phyloP scores from a whole-genome alignment of 1,140 invertebrate genomes.

The Idris sp. region DNA sequence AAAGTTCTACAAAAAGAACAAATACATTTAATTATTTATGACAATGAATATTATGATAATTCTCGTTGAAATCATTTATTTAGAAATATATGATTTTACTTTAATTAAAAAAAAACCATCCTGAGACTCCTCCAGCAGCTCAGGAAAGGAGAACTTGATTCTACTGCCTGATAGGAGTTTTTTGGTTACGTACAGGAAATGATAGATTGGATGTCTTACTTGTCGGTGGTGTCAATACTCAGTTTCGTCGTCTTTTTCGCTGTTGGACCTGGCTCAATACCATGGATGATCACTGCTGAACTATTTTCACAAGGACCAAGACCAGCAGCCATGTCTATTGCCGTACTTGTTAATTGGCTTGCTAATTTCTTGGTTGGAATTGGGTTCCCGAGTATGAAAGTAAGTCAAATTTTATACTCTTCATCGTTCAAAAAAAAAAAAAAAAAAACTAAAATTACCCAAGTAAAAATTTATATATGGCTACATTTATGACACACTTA shows the following conservation, averaged over 20 bases:
- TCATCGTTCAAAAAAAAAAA: no score
- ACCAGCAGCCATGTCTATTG: constrained; percentile 98
- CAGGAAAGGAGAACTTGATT: constrained; percentile 77
- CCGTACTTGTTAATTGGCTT: constrained; percentile 98
- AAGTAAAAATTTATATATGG: no score
- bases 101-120: constrained; percentile 39
- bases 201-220: constrained; percentile 98
- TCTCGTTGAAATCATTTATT: constrained; percentile 17
- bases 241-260: constrained; percentile 98
- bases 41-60: constrained; percentile 22
- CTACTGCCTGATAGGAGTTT: constrained; percentile 89
- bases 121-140: constrained; percentile 77
- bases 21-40: no score
- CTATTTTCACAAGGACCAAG: constrained; percentile 97
- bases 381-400: constrained; percentile 95
- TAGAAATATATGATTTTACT: constrained; percentile 29
- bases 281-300: constrained; percentile 99
- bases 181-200: constrained; percentile 97
- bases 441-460: constrained; percentile 1
- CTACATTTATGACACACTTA: no score
- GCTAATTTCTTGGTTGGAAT: constrained; percentile 98
- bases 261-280: constrained; percentile 96
- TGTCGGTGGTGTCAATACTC: constrained; percentile 95
- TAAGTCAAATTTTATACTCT: no score
- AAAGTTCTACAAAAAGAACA: no score